Evolutionary conservation across 2,797 vertebrate species (phyloP).

Genomic region (Huso huso): DNA sequence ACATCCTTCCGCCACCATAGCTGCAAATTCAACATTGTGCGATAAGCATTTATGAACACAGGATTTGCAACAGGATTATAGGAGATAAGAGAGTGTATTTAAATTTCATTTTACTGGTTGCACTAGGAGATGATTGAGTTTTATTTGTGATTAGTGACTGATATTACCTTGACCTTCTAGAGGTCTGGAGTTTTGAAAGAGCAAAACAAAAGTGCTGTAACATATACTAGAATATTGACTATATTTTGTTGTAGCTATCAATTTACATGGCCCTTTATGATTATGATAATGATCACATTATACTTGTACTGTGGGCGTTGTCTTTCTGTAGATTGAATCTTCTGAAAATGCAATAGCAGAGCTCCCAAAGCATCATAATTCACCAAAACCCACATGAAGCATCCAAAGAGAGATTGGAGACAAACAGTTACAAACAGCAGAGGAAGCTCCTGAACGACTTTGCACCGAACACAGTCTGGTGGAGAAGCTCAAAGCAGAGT

Average conservation of each 20-base stretch:
- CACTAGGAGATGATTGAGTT: too few relatives aligned
- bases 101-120: too few relatives aligned
- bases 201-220: neutral
- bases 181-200: neutral
- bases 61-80: too few relatives aligned
- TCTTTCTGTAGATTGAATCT: slow-evolving; percentile 9
- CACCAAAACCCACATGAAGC: slow-evolving; percentile 26
- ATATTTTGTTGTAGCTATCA: too few relatives aligned
- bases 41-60: too few relatives aligned
- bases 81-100: too few relatives aligned
- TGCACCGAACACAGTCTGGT: slow-evolving; percentile 37
- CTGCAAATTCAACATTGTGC: too few relatives aligned
- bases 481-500: slow-evolving; percentile 52
- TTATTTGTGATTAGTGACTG: too few relatives aligned
- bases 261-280: too few relatives aligned
- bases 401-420: slow-evolving; percentile 38
- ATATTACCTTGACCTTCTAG: neutral
- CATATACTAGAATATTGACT: neutral
- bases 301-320: too few relatives aligned
- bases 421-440: slow-evolving; percentile 44
- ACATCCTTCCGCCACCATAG: too few relatives aligned
- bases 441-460: slow-evolving; percentile 52
- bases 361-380: slow-evolving; percentile 28
- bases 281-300: too few relatives aligned
- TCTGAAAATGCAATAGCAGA: neutral